Evolutionary conservation across 2,888 invertebrate genomes (phyloP), one percentile per base, ranked within the genome.

Genomic region (Palloptera scutellata): DNA sequence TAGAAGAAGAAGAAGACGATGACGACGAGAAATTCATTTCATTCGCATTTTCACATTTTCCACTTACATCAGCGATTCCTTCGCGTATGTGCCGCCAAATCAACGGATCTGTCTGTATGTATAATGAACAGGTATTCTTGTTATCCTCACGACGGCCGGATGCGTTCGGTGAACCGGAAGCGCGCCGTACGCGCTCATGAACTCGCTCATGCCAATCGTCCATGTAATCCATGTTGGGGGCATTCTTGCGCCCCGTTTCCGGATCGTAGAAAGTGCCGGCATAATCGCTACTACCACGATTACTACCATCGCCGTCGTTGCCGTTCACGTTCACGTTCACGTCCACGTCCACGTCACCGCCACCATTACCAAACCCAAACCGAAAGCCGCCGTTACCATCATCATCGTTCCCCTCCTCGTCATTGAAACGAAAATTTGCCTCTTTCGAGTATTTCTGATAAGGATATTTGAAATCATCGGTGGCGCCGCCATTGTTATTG

Each of bases 21-120:
- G 6, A 30, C 30, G n/a, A n/a, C n/a, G n/a, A n/a, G n/a, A n/a
- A 30, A 4, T 30, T 6, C 30, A 30, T 30, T 30, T 30, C 30
- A 30, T 10, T 54, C 13, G 10, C 30, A 19, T 17, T 17, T 11
- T 40, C 42, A 58, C n/a, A 10, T 5, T 41, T 52, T 59, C 13
- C 59, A 77, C 83, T 88, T 85, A 95, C 94, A 87, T 94, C 94
- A 67, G 91, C 90, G 79, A 92, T 91, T 68, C 91, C 90, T 79
- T 91, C 92, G 76, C 93, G 89, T 79, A 98, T 95, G 83, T 97
- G 96, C 81, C 93, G 90, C 96, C 98, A 99, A 84, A 99, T 93
- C 76, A 97, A 91, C 74, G 98, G 98, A 87, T 99, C 99, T 20
- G 99, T 98, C 87, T 98, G 97, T 85, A 99, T 95, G 85, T 93